Conservation (phyloP, 30 jellyfish, hydroid and myxozoan genomes). For the Turritopsis dohrnii region DNA sequence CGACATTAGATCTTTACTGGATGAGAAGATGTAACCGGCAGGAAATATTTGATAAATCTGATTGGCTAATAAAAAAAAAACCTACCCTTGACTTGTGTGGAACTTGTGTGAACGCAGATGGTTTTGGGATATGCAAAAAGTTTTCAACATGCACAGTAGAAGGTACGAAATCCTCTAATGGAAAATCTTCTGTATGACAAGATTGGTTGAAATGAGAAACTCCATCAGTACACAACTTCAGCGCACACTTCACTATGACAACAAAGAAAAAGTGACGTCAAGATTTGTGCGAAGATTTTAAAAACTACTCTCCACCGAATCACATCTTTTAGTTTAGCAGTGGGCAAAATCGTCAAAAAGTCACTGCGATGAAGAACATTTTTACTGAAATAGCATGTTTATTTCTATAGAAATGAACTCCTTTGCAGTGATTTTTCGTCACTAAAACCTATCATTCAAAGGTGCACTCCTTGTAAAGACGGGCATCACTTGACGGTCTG, state of each 20-base stretch:
- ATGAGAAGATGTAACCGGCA: too few species aligned
- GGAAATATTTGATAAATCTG: too few species aligned
- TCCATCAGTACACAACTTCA: conserved; percentile 17
- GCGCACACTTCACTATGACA: background rate
- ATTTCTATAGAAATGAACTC: background rate
- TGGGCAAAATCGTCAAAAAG: background rate
- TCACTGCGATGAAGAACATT: background rate
- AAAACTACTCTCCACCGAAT: too few species aligned
- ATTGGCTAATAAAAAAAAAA: too few species aligned
- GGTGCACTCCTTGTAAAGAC: too few species aligned
- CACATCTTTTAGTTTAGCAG: too few species aligned
- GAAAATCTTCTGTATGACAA: background rate
- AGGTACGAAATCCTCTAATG: conserved; percentile 6
- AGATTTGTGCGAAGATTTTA: too few species aligned
- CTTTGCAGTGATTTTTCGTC: too few species aligned
- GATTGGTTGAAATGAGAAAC: background rate
- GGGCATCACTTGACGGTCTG: too few species aligned
- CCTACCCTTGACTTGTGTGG: background rate
- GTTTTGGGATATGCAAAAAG: background rate
- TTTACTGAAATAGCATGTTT: background rate
- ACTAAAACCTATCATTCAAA: too few species aligned
- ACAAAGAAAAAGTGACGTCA: too few species aligned
- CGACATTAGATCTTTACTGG: too few species aligned
- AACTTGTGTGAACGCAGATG: background rate
- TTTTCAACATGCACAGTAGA: conserved; percentile 1